Base-by-base conservation (phyloP, 2,797 vertebrate genomes). In the Sciurus carolinensis region DNA sequence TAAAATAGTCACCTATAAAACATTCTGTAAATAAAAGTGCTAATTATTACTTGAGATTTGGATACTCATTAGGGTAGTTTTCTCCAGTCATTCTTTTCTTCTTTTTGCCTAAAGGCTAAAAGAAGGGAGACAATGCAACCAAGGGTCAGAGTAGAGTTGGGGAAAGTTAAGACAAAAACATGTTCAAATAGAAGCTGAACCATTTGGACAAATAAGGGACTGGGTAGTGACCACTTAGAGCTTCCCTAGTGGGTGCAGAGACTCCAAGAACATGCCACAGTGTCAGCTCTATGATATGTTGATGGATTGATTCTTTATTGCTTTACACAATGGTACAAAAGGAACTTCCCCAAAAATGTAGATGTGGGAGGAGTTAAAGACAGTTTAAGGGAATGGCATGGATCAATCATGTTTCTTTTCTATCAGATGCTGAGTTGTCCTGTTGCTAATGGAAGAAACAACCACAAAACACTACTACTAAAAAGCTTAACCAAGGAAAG, bases 1-100 rank as follows among this genome's bases (percentile, higher is more conserved):
- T 76, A 79, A 88, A 87, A 50, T 72, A 80, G 20, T 62, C 47
- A 89, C 22, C 39, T 93, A 28, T 24, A 84, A 96, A 86, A 28
- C 22, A 75, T 22, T 82, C 20, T 83, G 30, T 42, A 95, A 72
- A 90, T 39, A 36, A n/a, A 90, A 30, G 5, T 84, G 2, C 64
- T 67, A 42, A 67, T 33, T 86, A 57, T 79, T 52, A 52, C 71
- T 88, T 91, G 66, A 71, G 7, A 76, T 77, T 13, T 91, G 57
- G 75, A 2, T 33, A 13, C 24, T 82, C 39, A 20, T 57, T 77
- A 20, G 8, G 17, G 39, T 57, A 33, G 85, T 90, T 92, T 85
- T 54, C 39, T 76, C 17, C 2, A 26, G 12, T 42, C 47, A 54
- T 59, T 89, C 76, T 92, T 91, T 91, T 86, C 59, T 93, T 91